Base-by-base conservation (phyloP, 2,888 invertebrate species). In the Cataglyphis rosenhaueri region DNA sequence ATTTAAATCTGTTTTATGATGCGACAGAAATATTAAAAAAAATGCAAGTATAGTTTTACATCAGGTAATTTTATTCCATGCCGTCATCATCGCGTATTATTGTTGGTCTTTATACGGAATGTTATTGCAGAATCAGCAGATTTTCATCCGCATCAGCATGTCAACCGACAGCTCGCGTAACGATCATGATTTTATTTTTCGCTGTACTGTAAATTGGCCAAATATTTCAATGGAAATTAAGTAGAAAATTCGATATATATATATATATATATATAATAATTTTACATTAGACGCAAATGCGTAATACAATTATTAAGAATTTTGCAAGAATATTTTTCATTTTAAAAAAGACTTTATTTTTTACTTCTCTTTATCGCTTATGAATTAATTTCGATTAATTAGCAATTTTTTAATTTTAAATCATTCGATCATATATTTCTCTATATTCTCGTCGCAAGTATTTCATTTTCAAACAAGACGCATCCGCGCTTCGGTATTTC, bases 41-140 rank as follows among this genome's bases (percentile, higher is more conserved):
- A 21, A 21, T 38, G 1, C 32, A 78, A 44, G 18, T 78, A 68
- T 41, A 76, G 32, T 44, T 68, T 78, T 59, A 59, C n/a, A 32
- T 44, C 68, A 32, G 21, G 59, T 78, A 70, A 70, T 70, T 59
- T 78, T 9, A 66, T 44, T 68, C 32, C 68, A 21, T 38, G 25
- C 25, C 15, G 70, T 70, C 59, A 78, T 68, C 41, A 32, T 59
- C 41, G 57, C 44, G 9, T 78, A 68, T 78, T 68, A 59, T 78
- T 78, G 48, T 78, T 57, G 59, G 70, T 48, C 65, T 48, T 57
- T 57, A 59, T 64, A 48, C 18, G 12, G 35, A 29, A 65, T 85
- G 82, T 91, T 91, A 79, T 81, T 85, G 88, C 91, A 62, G 87
- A 84, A 86, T 92, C 91, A 88, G 89, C 91, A 86, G 82, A 71